A percentile compares a stretch with the other conserved stretches of the same genome.
Conservation (phyloP, 2,888 invertebrate genomes). For the Allophyes oxyacanthae region DNA sequence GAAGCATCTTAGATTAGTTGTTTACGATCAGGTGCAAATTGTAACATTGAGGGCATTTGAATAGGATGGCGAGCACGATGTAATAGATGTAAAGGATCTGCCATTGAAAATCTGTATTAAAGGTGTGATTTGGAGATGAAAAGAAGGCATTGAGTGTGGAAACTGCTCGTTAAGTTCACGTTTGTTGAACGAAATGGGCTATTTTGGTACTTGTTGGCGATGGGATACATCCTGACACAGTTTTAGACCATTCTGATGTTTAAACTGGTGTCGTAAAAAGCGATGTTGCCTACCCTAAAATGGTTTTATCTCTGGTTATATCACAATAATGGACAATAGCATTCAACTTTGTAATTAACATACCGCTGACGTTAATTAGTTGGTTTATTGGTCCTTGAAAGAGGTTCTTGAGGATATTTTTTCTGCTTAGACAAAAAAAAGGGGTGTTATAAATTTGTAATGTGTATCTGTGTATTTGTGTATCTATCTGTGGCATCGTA, state of each 20-base stretch:
- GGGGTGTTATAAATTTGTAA: too few species aligned
- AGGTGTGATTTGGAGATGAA: conserved; percentile 6
- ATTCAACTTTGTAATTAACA: too few species aligned
- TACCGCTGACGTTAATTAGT: too few species aligned
- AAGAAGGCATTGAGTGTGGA: conserved; percentile 3
- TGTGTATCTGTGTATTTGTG: too few species aligned
- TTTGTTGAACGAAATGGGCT: conserved; percentile 1
- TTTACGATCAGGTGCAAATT: conserved; percentile 26
- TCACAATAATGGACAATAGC: too few species aligned
- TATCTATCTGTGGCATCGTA: too few species aligned
- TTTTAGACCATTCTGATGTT: background rate
- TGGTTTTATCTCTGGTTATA: too few species aligned
- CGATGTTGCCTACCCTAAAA: too few species aligned
- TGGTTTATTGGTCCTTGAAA: too few species aligned
- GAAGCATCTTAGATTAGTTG: conserved; percentile 17
- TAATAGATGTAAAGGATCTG: conserved; percentile 8
- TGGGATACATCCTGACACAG: conserved; percentile 4
- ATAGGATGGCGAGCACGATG: conserved; percentile 3
- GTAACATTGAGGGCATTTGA: conserved; percentile 14
- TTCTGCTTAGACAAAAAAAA: too few species aligned
- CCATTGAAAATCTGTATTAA: conserved; percentile 9
- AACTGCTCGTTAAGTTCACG: conserved; percentile 10
- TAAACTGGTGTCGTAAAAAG: background rate
- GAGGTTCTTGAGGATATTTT: too few species aligned
- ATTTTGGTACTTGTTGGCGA: background rate